Evolutionary conservation across 2,113 vertebrate species (phyloP).

Genomic region (Bucco capensis): DNA sequence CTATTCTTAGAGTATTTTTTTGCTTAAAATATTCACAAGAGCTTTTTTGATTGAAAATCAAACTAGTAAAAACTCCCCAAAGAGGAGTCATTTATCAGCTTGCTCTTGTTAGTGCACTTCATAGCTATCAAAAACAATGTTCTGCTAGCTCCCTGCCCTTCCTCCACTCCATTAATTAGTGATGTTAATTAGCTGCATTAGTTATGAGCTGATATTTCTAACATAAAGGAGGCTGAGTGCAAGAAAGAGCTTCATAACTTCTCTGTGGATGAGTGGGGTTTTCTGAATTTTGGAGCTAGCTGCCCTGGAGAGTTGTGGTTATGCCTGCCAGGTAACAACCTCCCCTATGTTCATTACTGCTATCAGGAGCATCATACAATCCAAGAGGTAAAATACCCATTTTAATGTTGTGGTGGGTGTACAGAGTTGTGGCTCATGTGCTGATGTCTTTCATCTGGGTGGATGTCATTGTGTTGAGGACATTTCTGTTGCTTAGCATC

Average conservation of each 20-base stretch:
- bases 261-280: background rate
- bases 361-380: background rate
- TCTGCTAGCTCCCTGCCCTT: background rate
- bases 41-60: background rate
- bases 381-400: background rate
- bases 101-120: background rate
- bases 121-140: background rate
- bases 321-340: background rate
- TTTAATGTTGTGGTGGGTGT: background rate
- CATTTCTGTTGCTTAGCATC: background rate
- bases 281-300: background rate
- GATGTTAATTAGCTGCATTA: conserved; percentile 29
- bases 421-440: background rate
- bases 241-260: background rate
- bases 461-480: background rate
- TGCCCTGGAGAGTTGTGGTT: background rate
- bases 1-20: background rate
- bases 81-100: background rate
- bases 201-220: background rate
- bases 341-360: background rate
- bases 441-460: background rate
- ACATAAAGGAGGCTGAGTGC: background rate
- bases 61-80: background rate
- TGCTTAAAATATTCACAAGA: background rate
- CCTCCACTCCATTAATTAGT: conserved; percentile 10